Conservation (phyloP, 64 coral and sea anemone genomes). For the Montipora efflorescens region DNA sequence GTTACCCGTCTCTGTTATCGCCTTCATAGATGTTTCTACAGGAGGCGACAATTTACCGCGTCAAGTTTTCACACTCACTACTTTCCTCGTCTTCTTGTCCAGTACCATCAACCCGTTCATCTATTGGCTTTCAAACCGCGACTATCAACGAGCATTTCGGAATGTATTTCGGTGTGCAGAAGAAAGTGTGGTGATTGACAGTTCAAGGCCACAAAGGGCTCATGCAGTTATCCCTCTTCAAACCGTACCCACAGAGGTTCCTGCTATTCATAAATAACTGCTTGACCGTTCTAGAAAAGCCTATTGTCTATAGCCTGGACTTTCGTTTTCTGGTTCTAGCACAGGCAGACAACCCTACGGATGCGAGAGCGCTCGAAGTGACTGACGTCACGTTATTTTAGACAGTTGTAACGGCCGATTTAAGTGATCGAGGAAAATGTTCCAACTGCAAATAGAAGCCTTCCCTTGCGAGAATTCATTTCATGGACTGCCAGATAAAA, state of each 20-base stretch:
- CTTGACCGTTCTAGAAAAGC: too few species aligned
- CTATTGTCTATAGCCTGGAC: too few species aligned
- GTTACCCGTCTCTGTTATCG: slow-evolving; percentile 73
- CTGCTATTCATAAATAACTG: not conserved
- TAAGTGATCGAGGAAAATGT: too few species aligned
- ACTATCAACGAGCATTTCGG: slow-evolving; percentile 52
- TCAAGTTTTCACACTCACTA: slow-evolving; percentile 65
- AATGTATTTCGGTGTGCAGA: slow-evolving; percentile 4
- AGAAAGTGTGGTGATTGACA: not conserved
- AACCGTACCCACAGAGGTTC: too few species aligned
- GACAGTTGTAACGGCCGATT: too few species aligned
- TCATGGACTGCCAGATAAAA: too few species aligned
- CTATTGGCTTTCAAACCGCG: slow-evolving; percentile 78
- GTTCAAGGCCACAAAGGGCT: not conserved
- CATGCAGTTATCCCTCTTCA: not conserved
- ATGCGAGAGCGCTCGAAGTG: too few species aligned
- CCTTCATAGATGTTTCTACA: slow-evolving; percentile 58
- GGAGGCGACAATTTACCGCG: slow-evolving; percentile 77
- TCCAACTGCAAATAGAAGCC: too few species aligned
- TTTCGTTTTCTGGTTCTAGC: too few species aligned
- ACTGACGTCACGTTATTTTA: too few species aligned
- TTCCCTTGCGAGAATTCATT: too few species aligned
- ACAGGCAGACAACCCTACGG: too few species aligned
- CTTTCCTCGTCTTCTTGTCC: slow-evolving; percentile 58
- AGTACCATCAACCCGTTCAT: slow-evolving; percentile 79